A percentile compares a stretch with the other conserved stretches of the same genome.
Conservation (phyloP, 92 coral and sea anemone genomes). For the Phenganax subtilis region DNA sequence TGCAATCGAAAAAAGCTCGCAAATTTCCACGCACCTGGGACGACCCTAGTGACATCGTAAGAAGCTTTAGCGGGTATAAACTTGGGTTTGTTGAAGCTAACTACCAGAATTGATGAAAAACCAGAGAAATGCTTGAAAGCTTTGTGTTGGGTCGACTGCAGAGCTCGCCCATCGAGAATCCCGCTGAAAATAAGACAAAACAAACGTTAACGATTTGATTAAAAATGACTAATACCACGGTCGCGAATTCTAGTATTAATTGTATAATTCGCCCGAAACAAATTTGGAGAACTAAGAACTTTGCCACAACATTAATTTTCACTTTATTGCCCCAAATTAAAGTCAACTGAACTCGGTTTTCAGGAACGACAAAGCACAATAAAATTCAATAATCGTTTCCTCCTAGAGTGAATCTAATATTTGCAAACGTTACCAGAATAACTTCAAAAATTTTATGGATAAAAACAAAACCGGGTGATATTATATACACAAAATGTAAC, state of each 20-base stretch:
- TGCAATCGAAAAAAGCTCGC: not conserved
- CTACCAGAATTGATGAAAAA: conserved; percentile 3
- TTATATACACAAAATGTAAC: conserved; percentile 16
- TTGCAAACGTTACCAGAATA: conserved; percentile 28
- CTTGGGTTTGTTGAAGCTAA: not conserved
- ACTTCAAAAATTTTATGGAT: conserved; percentile 11
- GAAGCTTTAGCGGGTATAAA: not conserved
- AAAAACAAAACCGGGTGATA: conserved; percentile 8
- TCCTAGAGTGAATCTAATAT: conserved; percentile 33
- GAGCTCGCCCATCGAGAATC: conserved; percentile 27
- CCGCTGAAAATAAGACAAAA: conserved; percentile 42
- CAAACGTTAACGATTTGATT: conserved; percentile 33
- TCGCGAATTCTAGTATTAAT: not conserved
- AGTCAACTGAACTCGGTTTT: not conserved
- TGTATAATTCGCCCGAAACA: not conserved
- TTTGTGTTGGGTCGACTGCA: conserved; percentile 13
- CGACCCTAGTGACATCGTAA: too few relatives aligned
- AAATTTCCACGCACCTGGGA: not conserved
- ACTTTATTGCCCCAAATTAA: not conserved
- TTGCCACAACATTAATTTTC: not conserved
- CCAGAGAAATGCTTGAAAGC: not conserved
- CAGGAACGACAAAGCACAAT: not conserved
- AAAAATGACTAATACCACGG: conserved; percentile 38
- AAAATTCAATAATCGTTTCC: conserved; percentile 19
- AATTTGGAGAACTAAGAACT: not conserved